phyloP scores from a whole-genome alignment of 2,888 invertebrate genomes.

The Imbricaverruca yamaguchii region DNA sequence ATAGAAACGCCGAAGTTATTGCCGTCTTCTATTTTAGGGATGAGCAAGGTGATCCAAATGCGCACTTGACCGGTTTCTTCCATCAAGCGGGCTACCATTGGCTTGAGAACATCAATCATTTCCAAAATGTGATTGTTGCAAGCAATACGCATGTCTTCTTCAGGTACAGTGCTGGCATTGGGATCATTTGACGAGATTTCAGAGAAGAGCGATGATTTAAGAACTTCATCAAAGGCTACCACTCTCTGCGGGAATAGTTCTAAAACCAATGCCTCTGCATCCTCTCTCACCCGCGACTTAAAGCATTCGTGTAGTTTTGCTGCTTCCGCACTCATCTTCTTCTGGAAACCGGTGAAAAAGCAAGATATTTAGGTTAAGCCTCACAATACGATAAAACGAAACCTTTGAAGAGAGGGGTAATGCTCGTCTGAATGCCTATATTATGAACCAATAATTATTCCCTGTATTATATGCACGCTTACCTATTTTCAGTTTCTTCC shows the following conservation, averaged over 20 bases:
- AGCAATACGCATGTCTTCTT: neutral
- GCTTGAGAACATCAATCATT: neutral
- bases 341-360: too few species aligned
- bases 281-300: neutral
- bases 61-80: constrained; percentile 55
- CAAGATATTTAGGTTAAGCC: too few species aligned
- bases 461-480: too few species aligned
- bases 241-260: neutral
- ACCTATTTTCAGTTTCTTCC: too few species aligned
- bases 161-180: neutral
- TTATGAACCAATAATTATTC: too few species aligned
- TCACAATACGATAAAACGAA: too few species aligned
- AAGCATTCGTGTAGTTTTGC: neutral
- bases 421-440: too few species aligned
- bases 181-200: neutral
- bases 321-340: neutral
- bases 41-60: constrained; percentile 98
- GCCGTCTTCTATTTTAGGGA: constrained; percentile 98
- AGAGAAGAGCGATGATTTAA: neutral
- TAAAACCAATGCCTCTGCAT: neutral
- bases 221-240: neutral
- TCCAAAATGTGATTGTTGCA: neutral
- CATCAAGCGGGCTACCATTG: neutral
- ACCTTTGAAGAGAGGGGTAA: too few species aligned
- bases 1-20: constrained; percentile 99